phyloP scores from a whole-genome alignment of 2,888 invertebrate genomes.

The Gnatocerus cornutus region DNA sequence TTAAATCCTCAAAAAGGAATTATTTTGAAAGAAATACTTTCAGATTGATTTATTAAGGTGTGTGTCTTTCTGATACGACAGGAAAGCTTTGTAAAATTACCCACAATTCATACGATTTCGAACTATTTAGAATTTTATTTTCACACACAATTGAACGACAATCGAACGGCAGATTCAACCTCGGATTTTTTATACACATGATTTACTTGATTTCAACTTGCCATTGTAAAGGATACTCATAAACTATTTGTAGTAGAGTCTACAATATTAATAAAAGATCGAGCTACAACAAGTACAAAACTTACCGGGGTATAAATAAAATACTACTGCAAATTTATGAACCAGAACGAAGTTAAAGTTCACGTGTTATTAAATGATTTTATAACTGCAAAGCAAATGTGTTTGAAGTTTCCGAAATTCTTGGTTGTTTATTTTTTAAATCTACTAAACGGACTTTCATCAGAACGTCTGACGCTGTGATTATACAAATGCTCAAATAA shows the following conservation, averaged over 20 bases:
- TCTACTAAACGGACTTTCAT: too few relatives aligned
- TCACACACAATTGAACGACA: slow-evolving; percentile 1
- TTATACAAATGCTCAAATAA: too few relatives aligned
- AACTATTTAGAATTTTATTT: slow-evolving; percentile 12
- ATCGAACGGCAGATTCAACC: slow-evolving; percentile 5
- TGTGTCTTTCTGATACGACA: slow-evolving; percentile 20
- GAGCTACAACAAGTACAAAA: background rate
- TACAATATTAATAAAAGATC: background rate
- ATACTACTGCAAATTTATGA: background rate
- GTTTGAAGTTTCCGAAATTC: background rate
- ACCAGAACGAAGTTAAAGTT: background rate
- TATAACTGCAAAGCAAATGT: background rate
- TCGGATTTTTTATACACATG: slow-evolving; percentile 1
- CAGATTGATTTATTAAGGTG: slow-evolving; percentile 30
- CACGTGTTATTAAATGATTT: slow-evolving; percentile 2
- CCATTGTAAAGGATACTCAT: background rate
- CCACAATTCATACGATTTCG: slow-evolving; percentile 26
- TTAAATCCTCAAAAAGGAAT: slow-evolving; percentile 30
- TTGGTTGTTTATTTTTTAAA: too few relatives aligned
- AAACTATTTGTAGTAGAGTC: background rate
- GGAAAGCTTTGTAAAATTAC: slow-evolving; percentile 29
- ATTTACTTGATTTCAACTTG: slow-evolving; percentile 3
- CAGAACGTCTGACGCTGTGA: too few relatives aligned
- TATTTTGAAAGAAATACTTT: slow-evolving; percentile 15
- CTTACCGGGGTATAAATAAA: background rate